Evolutionary conservation across 2,888 invertebrate genomes (phyloP).

Genomic region (Hirtodrosophila duncani): DNA sequence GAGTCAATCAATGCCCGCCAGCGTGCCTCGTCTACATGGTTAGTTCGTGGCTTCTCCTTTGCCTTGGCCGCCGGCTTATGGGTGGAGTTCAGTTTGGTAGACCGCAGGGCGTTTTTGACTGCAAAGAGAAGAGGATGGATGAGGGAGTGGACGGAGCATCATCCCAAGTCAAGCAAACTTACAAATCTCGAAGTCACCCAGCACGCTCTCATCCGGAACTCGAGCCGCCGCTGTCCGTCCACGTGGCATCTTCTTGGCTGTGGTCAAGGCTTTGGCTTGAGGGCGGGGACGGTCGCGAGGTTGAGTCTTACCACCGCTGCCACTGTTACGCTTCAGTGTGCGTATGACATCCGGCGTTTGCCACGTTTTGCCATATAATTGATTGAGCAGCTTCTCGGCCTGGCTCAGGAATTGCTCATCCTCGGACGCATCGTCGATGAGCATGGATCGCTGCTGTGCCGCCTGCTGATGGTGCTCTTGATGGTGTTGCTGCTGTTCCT

Average conservation of each 20-base stretch:
- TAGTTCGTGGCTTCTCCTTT: constrained; percentile 16
- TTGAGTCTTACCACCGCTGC: constrained; percentile 36
- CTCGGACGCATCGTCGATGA: constrained; percentile 30
- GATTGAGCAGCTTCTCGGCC: constrained; percentile 69
- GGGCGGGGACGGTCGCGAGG: no score
- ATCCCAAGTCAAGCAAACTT: constrained; percentile 34
- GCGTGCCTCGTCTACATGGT: constrained; percentile 46
- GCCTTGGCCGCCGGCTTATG: constrained; percentile 36
- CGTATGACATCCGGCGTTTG: constrained; percentile 76
- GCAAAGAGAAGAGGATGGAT: neutral
- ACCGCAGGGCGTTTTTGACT: constrained; percentile 45
- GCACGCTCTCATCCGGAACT: constrained; percentile 54
- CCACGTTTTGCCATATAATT: constrained; percentile 76
- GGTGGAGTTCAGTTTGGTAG: constrained; percentile 73
- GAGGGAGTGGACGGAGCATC: neutral
- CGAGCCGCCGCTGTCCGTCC: neutral
- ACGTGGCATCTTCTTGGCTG: constrained; percentile 13
- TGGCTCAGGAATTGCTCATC: constrained; percentile 60
- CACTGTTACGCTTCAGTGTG: constrained; percentile 61
- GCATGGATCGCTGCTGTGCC: constrained; percentile 11
- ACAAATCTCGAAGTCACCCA: constrained; percentile 75
- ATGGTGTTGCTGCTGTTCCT: neutral
- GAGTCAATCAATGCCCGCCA: constrained; percentile 58
- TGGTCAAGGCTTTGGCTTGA: neutral
- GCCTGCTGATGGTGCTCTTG: neutral